Conservation (phyloP, 2,888 invertebrate genomes). For the Drosophila neutralis region DNA sequence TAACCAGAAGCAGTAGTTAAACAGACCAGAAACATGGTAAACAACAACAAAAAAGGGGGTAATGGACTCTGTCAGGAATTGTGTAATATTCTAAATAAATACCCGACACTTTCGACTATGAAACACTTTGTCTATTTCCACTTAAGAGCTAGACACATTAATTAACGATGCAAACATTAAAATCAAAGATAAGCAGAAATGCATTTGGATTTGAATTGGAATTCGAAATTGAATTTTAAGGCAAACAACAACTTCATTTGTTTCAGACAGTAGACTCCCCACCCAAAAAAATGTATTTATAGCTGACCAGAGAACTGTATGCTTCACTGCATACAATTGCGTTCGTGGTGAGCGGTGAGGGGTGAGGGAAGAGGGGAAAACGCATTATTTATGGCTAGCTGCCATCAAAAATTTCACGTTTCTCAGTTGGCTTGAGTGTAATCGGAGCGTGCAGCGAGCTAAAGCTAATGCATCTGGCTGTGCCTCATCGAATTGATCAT, state of each 20-base stretch:
- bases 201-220: conserved; percentile 10
- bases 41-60: conserved; percentile 50
- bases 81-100: conserved; percentile 52
- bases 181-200: conserved; percentile 1
- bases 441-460: conserved; percentile 42
- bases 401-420: conserved; percentile 48
- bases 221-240: not conserved
- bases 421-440: conserved; percentile 45
- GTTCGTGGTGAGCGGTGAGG: not conserved
- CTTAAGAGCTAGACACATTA: not conserved
- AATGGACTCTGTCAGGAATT: conserved; percentile 55
- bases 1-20: conserved; percentile 29
- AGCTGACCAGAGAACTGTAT: conserved; percentile 54
- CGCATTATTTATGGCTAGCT: conserved; percentile 67
- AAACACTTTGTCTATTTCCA: conserved; percentile 2
- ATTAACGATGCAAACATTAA: not conserved
- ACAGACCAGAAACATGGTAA: conserved; percentile 30
- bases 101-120: conserved; percentile 6
- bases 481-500: conserved; percentile 53
- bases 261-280: conserved; percentile 28
- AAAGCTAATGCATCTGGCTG: conserved; percentile 45
- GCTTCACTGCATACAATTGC: conserved; percentile 33
- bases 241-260: conserved; percentile 40
- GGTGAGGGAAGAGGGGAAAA: not conserved
- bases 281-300: conserved; percentile 59